Conservation (phyloP, 2,888 invertebrate genomes). For the Cecidostiba fungosa region DNA sequence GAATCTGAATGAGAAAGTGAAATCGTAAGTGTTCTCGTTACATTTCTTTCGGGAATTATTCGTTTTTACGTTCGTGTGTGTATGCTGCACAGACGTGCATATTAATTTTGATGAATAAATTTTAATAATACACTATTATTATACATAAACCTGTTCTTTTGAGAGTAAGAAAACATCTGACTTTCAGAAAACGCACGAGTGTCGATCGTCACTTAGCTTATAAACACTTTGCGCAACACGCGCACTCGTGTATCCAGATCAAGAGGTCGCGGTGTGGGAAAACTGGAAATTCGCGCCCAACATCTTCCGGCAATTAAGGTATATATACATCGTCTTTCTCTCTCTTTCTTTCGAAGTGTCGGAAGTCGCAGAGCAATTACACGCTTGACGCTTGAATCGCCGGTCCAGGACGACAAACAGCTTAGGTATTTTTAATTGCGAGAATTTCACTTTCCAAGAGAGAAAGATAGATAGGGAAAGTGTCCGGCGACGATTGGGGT, state of each 20-base stretch:
- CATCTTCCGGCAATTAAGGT: conserved; percentile 24
- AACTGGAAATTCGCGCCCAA: conserved; percentile 30
- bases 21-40: conserved; percentile 34
- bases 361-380: conserved; percentile 20
- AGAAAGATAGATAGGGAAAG: neutral
- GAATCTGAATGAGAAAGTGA: conserved; percentile 36
- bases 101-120: conserved; percentile 12
- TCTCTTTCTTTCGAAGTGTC: neutral
- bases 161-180: too few relatives aligned
- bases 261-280: conserved; percentile 34
- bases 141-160: too few relatives aligned
- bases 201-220: neutral
- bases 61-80: neutral
- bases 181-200: neutral
- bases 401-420: neutral
- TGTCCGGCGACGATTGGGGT: neutral
- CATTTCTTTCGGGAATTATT: neutral
- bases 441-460: neutral
- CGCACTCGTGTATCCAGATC: conserved; percentile 16
- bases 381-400: conserved; percentile 31
- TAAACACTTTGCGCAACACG: neutral
- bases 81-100: neutral
- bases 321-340: neutral
- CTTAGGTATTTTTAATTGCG: conserved; percentile 10
- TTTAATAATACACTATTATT: neutral